phyloP scores from a whole-genome alignment of 2,797 vertebrate genomes.

The Coccyzus lansbergi region DNA sequence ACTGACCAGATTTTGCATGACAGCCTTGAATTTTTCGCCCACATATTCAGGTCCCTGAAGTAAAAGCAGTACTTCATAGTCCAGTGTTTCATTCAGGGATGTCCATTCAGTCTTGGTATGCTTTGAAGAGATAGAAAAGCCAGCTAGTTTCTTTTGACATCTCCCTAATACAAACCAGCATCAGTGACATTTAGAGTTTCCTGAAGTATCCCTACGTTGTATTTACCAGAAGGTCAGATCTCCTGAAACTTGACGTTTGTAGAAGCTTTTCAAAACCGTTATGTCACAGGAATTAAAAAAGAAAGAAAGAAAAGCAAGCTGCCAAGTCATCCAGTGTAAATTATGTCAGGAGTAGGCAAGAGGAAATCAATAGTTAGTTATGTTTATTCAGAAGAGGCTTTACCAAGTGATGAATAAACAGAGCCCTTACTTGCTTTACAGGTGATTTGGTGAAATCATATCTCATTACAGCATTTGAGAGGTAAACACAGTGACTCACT shows the following conservation, averaged over 20 bases:
- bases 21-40: slow-evolving; percentile 77
- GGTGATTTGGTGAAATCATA: not conserved
- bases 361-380: not conserved
- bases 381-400: not conserved
- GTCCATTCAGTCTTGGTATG: slow-evolving; percentile 2
- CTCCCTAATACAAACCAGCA: not conserved
- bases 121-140: slow-evolving; percentile 1
- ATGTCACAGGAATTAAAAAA: not conserved
- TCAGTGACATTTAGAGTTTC: slow-evolving; percentile 41
- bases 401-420: not conserved
- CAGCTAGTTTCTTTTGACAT: not conserved
- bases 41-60: slow-evolving; percentile 81
- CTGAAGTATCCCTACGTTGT: not conserved
- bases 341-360: not conserved
- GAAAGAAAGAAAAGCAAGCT: not conserved
- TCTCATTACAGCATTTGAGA: not conserved
- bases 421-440: not conserved
- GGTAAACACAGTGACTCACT: not conserved
- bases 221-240: slow-evolving; percentile 32
- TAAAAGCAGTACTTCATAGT: slow-evolving; percentile 83
- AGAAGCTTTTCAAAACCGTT: not conserved
- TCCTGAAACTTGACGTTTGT: not conserved
- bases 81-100: slow-evolving; percentile 79
- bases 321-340: not conserved
- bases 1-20: slow-evolving; percentile 82